Evolutionary conservation across 1,140 invertebrate genomes (phyloP).

Genomic region (Calephelis virginiensis): DNA sequence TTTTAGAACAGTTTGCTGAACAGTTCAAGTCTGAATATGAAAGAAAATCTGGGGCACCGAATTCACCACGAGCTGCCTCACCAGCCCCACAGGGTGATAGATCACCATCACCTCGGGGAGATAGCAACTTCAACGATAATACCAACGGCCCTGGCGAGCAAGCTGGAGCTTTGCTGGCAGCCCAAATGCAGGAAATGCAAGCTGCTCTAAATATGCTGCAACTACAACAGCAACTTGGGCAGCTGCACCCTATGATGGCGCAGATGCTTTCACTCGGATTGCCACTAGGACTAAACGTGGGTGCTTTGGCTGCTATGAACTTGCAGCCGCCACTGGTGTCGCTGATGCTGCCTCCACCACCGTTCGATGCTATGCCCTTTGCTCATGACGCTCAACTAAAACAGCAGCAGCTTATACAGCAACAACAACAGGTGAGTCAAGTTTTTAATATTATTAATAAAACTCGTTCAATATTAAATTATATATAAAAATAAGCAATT

Average conservation of each 20-base stretch:
- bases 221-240: conserved; percentile 89
- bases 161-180: conserved; percentile 81
- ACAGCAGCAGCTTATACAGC: conserved; percentile 84
- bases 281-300: conserved; percentile 89
- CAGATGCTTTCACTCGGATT: conserved; percentile 87
- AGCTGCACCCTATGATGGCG: conserved; percentile 86
- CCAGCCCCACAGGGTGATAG: conserved; percentile 64
- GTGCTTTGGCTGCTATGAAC: conserved; percentile 92
- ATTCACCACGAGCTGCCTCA: conserved; percentile 81
- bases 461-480: too few relatives aligned
- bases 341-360: conserved; percentile 92
- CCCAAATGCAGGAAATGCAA: conserved; percentile 91
- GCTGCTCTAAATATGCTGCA: conserved; percentile 93
- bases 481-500: too few relatives aligned
- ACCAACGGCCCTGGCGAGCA: conserved; percentile 81
- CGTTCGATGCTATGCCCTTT: conserved; percentile 82
- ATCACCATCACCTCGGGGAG: conserved; percentile 80
- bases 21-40: conserved; percentile 93
- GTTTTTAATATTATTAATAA: conserved; percentile 20
- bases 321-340: conserved; percentile 92
- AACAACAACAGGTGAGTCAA: conserved; percentile 84
- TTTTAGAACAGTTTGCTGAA: conserved; percentile 94
- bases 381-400: conserved; percentile 81
- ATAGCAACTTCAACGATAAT: conserved; percentile 77
- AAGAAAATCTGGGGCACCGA: conserved; percentile 86